Conservation (phyloP, 2,797 vertebrate genomes). For the Sciurus vulgaris region DNA sequence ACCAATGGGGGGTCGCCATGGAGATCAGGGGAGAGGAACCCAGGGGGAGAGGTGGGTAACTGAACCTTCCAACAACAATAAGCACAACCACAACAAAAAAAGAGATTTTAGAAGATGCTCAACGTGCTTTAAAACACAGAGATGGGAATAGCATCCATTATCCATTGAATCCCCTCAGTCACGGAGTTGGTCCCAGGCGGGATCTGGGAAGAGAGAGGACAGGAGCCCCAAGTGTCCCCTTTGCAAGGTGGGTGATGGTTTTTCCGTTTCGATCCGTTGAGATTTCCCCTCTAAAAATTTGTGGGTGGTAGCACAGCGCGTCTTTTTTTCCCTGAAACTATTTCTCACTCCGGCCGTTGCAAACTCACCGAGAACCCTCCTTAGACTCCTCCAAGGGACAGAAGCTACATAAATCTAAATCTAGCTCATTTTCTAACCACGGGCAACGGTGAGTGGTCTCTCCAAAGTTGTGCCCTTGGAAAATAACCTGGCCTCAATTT, state of each 20-base stretch:
- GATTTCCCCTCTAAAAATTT: not conserved
- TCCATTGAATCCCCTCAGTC: no score
- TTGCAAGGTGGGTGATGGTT: not conserved
- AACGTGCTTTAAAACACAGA: no score
- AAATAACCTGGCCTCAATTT: not conserved
- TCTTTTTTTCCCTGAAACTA: not conserved
- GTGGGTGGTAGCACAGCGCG: rapidly evolving
- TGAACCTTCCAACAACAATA: not conserved
- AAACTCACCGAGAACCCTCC: not conserved
- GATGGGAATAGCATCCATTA: no score
- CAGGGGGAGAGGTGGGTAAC: no score
- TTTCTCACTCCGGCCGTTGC: not conserved
- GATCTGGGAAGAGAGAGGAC: no score
- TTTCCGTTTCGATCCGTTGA: not conserved
- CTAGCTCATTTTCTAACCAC: not conserved
- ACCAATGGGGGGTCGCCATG: not conserved
- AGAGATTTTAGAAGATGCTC: not conserved
- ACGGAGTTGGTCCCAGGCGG: no score
- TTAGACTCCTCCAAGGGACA: not conserved
- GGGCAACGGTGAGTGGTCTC: not conserved
- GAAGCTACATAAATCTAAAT: not conserved
- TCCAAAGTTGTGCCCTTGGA: not conserved
- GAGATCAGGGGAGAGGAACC: not conserved
- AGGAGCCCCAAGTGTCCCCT: not conserved
- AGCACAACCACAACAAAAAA: not conserved